Base-by-base conservation (phyloP, 1,140 invertebrate genomes). In the Macrobrachium nipponense region DNA sequence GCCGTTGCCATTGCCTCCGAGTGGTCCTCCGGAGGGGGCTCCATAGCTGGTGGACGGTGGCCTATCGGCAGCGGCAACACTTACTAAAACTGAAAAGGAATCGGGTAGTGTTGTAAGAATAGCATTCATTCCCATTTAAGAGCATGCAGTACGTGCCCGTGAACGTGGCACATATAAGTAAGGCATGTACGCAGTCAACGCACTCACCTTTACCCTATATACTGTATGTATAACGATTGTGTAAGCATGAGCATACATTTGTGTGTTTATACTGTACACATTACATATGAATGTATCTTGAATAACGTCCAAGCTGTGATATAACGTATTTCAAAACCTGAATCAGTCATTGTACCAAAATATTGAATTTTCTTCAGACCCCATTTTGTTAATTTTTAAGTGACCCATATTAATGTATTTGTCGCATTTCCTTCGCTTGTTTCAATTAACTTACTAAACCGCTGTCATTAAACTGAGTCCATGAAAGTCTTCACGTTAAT, bases 11-110 rank as follows among this genome's bases (percentile, higher is more conserved):
- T 20, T 23, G 12, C 66, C 66, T 68, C 64, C 64, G 18, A 68
- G 27, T 20, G 64, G 10, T 12, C 11, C 64, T 68, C 66, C n/a
- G 5, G 20, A 17, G 15, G 66, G 66, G 66, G 27, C 4, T n/a
- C 66, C 66, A 27, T 68, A 68, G n/a, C 66, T 68, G 66, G 66
- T 68, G 66, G 66, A 20, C 20, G 66, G 66, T 23, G 18, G 66
- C 4, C 20, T 27, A 23, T 20, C 66, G n/a, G 66, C 66, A 2
- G 66, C 66, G 66, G 27, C 27, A 18, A 20, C 66, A 18, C 10
- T 27, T 17, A 8, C 66, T 18, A 68, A 20, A 23, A 27, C n/a
- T 68, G 66, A 68, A 68, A 68, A 68, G 27, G 18, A 27, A 27
- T 12, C 5, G 12, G 7, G 7, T 0, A 20, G 6, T 12, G 0